Percentiles rank a stretch among this genome's conserved stretches.
Evolutionary conservation across 2,113 vertebrate genomes (phyloP).

Genomic region (Coracopsis vasa): DNA sequence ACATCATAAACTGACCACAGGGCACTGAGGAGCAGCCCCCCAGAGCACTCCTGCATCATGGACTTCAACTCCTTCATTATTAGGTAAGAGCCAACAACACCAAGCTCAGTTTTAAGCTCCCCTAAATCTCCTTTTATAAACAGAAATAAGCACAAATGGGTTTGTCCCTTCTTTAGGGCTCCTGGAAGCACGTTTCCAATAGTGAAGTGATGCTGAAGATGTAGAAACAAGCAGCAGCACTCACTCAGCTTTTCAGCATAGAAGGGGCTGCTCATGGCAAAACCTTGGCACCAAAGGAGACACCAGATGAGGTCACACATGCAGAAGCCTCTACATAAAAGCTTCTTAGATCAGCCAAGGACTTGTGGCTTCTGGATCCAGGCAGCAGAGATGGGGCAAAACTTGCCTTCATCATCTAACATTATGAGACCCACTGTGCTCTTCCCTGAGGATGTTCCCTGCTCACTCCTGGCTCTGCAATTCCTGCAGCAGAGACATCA

Average conservation of each 20-base stretch:
- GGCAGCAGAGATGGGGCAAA: neutral
- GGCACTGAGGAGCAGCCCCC: neutral
- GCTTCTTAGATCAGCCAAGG: neutral
- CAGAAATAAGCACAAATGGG: neutral
- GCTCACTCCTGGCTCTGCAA: neutral
- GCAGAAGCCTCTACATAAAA: neutral
- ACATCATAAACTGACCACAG: neutral
- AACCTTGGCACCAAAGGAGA: neutral
- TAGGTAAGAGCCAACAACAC: neutral
- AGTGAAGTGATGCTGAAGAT: neutral
- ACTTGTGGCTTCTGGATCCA: neutral
- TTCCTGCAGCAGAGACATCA: neutral
- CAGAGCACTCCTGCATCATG: neutral
- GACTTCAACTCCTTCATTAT: neutral
- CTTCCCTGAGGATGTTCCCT: neutral
- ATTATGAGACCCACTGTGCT: neutral
- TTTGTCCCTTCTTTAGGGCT: neutral
- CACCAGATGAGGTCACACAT: neutral
- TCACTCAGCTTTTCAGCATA: fast-evolving
- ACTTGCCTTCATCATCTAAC: neutral
- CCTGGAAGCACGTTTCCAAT: neutral
- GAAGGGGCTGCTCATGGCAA: neutral
- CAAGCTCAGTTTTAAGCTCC: neutral
- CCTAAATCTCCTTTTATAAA: neutral
- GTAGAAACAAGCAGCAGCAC: neutral